Evolutionary conservation across 2,888 invertebrate species (phyloP), one percentile per base, ranked within the genome.

Genomic region (Tolmerus cingulatus): DNA sequence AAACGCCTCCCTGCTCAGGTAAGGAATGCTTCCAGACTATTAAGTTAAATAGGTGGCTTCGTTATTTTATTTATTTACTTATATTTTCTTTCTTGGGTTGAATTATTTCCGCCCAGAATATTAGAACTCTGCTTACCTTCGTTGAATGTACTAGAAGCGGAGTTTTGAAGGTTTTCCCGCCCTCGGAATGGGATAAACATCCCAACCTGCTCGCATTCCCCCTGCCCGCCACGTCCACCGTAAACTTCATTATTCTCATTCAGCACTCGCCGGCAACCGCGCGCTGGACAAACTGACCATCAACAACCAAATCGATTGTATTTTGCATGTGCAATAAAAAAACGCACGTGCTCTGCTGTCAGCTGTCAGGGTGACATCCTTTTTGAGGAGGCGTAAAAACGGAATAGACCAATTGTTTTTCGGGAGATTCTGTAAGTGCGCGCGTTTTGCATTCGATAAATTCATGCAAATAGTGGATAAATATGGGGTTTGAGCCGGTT

Each of bases 1-100:
- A 85, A 97, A 94, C 0, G 96, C 96, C 92, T 97, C 97, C 89
- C 95, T 94, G 0, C 96, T 96, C 30, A 98, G 92, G 92, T 97
- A 96, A 0, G 97, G 97, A 79, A 97, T 94, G 92, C 96, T 96
- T 77, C 97, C 98, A 89, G 96, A 95, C 96, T 97, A 92, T 81
- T 86, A 74, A 85, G 87, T 87, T 76, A 88, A 40, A 46, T 46
- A 3, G 30, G 34, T 16, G 57, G 23, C 27, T 81, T n/a, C 4
- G 1, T 34, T 4, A 4, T 34, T 34, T 34, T 7, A 34, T 34
- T 30, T 30, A 46, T 46, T 46, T 46, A 46, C 40, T 40, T 40
- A 40, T 40, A 16, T 46, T 46, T 46, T 14, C 4, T 46, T 46
- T 14, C 27, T 23, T 46, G 23, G 30, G 43, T 27, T 5, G 7